Conservation (phyloP, 2,797 vertebrate genomes). For the Jordanella pulchra region DNA sequence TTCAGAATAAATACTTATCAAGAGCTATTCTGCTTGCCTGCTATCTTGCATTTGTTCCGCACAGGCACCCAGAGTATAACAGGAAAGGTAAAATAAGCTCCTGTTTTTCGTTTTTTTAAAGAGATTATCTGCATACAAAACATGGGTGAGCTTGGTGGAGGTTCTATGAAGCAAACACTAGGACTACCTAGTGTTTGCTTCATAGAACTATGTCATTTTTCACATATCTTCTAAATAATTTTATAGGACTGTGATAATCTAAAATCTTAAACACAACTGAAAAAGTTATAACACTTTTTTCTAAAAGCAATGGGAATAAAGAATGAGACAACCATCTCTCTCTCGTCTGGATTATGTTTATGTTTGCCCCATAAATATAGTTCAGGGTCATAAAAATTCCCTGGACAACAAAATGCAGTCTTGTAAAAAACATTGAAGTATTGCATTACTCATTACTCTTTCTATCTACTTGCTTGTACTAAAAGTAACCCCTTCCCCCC, state of each 20-base stretch:
- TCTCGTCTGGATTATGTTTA: constrained; percentile 30
- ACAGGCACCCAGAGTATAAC: too few relatives aligned
- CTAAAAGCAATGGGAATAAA: neutral
- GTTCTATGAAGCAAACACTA: too few relatives aligned
- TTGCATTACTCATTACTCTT: constrained; percentile 33
- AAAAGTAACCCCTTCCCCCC: constrained; percentile 25
- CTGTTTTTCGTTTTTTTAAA: too few relatives aligned
- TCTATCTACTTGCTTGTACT: constrained; percentile 25
- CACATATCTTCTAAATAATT: neutral
- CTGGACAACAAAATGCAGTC: constrained; percentile 28
- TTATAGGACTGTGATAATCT: neutral
- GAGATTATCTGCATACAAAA: too few relatives aligned
- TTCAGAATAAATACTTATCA: too few relatives aligned
- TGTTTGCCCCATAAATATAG: constrained; percentile 43
- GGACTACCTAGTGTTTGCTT: too few relatives aligned
- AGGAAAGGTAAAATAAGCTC: too few relatives aligned
- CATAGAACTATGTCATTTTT: neutral
- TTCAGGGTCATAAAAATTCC: constrained; percentile 40
- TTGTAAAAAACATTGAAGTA: constrained; percentile 28
- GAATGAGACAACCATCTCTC: constrained; percentile 11
- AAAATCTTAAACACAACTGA: neutral
- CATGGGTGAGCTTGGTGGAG: too few relatives aligned
- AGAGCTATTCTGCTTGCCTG: too few relatives aligned
- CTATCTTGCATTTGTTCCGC: too few relatives aligned
- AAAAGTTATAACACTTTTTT: neutral